phyloP scores from a whole-genome alignment of 1,140 invertebrate genomes.

The Eriosoma lanigerum region DNA sequence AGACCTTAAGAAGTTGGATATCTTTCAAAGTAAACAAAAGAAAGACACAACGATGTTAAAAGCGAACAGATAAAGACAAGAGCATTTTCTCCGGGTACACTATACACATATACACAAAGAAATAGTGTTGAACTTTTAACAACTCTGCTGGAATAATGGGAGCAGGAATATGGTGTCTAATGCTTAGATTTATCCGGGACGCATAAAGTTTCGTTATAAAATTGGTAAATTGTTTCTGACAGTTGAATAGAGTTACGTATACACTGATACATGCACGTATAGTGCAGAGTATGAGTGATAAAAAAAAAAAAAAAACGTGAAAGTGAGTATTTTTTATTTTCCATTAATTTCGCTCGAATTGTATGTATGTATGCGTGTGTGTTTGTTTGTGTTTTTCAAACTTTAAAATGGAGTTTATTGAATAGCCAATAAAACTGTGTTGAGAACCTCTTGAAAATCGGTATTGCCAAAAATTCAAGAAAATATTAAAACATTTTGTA shows the following conservation, averaged over 20 bases:
- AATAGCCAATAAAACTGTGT: too few relatives aligned
- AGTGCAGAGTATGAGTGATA: not conserved
- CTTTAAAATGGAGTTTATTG: too few relatives aligned
- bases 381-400: too few relatives aligned
- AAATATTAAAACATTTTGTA: too few relatives aligned
- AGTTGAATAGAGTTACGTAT: constrained; percentile 11
- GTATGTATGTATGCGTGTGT: too few relatives aligned
- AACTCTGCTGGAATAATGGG: constrained; percentile 8
- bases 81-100: not conserved
- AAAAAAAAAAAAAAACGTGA: not conserved
- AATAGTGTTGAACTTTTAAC: constrained; percentile 42
- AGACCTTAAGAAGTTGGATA: constrained; percentile 14
- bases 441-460: too few relatives aligned
- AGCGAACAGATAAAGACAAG: not conserved
- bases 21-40: constrained; percentile 44
- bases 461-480: too few relatives aligned
- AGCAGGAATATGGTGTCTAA: constrained; percentile 17
- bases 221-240: constrained; percentile 50
- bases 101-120: constrained; percentile 13
- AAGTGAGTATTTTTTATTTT: too few relatives aligned
- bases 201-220: constrained; percentile 44
- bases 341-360: too few relatives aligned
- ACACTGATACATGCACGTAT: not conserved
- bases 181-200: constrained; percentile 28
- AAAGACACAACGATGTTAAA: constrained; percentile 10